phyloP scores from a whole-genome alignment of 2,113 vertebrate species.

The Eira barbara region DNA sequence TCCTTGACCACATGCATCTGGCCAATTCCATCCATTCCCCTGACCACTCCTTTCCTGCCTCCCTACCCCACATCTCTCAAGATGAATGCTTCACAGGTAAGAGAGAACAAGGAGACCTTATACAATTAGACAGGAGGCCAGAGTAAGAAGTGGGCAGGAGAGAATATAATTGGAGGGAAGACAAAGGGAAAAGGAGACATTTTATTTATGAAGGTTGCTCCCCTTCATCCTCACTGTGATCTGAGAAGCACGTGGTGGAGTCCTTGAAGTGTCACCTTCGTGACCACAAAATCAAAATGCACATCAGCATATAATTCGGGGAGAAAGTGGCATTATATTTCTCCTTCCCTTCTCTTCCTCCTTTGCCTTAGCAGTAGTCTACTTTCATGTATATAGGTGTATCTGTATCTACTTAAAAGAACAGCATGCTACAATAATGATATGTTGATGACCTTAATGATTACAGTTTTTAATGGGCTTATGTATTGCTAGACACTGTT shows the following conservation, averaged over 20 bases:
- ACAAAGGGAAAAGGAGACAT: neutral
- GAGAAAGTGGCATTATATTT: neutral
- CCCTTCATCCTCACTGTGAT: neutral
- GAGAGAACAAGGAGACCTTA: neutral
- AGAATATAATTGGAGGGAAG: neutral
- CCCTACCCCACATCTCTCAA: neutral
- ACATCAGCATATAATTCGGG: neutral
- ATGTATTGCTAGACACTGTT: neutral
- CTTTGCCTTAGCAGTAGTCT: neutral
- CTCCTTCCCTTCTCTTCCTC: neutral
- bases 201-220: neutral
- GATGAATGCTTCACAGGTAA: neutral
- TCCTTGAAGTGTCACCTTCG: neutral
- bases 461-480: neutral
- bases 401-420: neutral
- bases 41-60: neutral
- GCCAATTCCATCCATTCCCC: neutral
- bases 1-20: neutral
- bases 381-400: neutral
- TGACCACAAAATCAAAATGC: neutral
- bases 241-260: neutral
- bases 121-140: neutral
- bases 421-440: neutral
- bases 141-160: neutral
- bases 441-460: neutral